Percentiles rank a stretch among this genome's conserved stretches.
Conservation (phyloP, 1,140 invertebrate genomes). For the Ladona fulva region DNA sequence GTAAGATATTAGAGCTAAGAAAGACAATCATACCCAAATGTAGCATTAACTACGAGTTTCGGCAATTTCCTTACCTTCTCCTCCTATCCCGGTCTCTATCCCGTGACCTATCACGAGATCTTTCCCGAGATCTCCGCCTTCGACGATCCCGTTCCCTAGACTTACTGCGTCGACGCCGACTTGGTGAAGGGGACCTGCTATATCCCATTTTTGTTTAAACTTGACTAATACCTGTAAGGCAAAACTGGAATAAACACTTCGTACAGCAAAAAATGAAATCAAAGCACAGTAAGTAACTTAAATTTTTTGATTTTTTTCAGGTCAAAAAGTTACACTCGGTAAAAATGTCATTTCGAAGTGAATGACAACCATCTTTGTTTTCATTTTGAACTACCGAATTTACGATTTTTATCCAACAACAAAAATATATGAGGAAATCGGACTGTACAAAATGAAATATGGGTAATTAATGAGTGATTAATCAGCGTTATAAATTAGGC, state of each 20-base stretch:
- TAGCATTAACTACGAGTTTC: neutral
- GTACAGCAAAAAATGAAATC: neutral
- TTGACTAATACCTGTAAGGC: neutral
- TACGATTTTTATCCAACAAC: neutral
- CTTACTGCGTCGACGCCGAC: constrained; percentile 5
- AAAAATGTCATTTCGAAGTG: neutral
- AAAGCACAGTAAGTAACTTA: neutral
- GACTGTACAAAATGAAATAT: neutral
- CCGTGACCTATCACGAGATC: constrained; percentile 43
- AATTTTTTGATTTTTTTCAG: neutral
- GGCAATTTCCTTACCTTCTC: constrained; percentile 15
- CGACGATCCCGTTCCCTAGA: constrained; percentile 33
- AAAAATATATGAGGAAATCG: neutral
- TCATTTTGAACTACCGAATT: neutral
- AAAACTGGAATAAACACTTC: neutral
- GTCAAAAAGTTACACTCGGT: neutral
- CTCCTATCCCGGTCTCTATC: constrained; percentile 38
- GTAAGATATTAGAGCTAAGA: constrained; percentile 32
- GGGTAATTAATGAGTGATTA: neutral
- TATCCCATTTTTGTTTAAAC: neutral
- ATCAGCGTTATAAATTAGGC: neutral
- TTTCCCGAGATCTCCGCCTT: constrained; percentile 42
- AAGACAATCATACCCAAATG: neutral
- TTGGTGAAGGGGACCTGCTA: neutral
- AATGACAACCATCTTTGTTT: constrained; percentile 1